Base-by-base conservation (phyloP, 1,140 invertebrate species). In the Globodera ellingtonae region DNA sequence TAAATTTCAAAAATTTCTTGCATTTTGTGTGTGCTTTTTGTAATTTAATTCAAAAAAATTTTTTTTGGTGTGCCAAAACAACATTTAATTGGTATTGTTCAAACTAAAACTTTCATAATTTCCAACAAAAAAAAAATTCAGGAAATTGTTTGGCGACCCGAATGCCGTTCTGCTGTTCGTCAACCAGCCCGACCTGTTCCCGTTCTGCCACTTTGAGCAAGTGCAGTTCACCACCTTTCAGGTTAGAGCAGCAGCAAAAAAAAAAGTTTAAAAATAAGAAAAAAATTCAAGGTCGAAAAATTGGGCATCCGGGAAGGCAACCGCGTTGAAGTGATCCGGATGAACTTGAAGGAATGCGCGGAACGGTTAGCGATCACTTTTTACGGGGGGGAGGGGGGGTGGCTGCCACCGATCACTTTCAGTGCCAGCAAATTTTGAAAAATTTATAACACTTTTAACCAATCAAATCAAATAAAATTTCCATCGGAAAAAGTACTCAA, bases 151-250 rank as follows among this genome's bases (percentile, higher is more conserved):
- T 44, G 72, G 75, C 44, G 79, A 84, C 62, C 76, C 75, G 81
- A 93, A 92, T 15, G 92, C 94, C 1, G 92, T 97, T 67, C 88
- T 97, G 70, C 94, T 97, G 89, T 91, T 97, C 44, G 92, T 96
- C 18, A 77, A 77, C 50, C 75, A 77, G 48, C 75, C 75, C 50
- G 75, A 77, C 10, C 21, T 77, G 69, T 77, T 77, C 56, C 75
- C 75, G 47, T 52, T 77, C 13, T 77, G 75, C 35, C 75, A 77
- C 50, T 77, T 77, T 77, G 75, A 77, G 47, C 75, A 77, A 47
- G 18, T 77, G 48, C 75, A 77, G 47, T 77, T 77, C 69, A 65
- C 35, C 6, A 62, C 56, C 18, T 62, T 75, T 75, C 35, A 75
- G 46, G 72, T 74, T 35, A 35, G 15, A 3, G 7, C 9, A 44